These are phyloP conservation scores for Phortica magna DNA, from an alignment of 2,888 invertebrate genomes.

Conservation along the genomic window DNA sequence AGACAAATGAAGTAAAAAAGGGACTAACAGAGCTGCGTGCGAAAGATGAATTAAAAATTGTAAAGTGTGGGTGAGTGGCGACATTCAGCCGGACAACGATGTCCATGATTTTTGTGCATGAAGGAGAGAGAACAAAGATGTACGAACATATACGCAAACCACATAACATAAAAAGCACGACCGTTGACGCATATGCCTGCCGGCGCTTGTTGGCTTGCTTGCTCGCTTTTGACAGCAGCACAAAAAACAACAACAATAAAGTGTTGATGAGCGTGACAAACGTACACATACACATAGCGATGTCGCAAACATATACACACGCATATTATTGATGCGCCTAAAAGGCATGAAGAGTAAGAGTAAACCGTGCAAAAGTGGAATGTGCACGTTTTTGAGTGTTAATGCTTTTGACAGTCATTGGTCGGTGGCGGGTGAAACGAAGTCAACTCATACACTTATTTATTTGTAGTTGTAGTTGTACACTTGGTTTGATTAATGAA, in stretches of 20 bases:
- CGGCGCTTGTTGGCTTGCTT: not conserved
- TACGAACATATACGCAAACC: not conserved
- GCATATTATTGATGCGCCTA: not conserved
- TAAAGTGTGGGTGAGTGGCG: no score
- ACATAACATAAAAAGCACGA: not conserved
- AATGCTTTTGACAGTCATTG: not conserved
- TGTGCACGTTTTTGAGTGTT: not conserved
- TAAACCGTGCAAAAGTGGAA: not conserved
- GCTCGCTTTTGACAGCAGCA: not conserved
- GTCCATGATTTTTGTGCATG: not conserved
- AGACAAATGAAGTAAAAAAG: not conserved
- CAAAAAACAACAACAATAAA: constrained; percentile 4
- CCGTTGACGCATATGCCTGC: not conserved
- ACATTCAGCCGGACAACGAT: no score
- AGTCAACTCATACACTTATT: not conserved
- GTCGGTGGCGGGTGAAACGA: not conserved
- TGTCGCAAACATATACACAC: not conserved
- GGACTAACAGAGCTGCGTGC: no score
- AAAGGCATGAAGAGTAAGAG: not conserved
- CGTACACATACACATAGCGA: not conserved
- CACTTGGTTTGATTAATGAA: no score
- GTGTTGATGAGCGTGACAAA: constrained; percentile 15
- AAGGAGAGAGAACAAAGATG: not conserved
- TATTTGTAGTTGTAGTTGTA: no score
- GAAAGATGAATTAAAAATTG: no score